phyloP scores from a whole-genome alignment of 23 tunicate genomes.

The Halocynthia aurantium region DNA sequence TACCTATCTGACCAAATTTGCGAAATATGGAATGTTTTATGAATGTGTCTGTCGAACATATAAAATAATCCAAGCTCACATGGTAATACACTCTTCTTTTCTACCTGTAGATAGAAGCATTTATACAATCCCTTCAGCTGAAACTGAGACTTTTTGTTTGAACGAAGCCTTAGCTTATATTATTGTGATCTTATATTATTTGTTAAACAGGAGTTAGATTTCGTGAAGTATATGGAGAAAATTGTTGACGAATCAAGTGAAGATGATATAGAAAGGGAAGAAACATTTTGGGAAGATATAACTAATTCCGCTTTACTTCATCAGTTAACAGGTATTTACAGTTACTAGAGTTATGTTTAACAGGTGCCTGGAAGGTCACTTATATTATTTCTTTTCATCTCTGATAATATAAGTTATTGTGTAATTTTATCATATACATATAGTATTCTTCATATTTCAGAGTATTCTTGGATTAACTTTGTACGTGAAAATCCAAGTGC shows the following conservation, averaged over 20 bases:
- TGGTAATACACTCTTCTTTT: too few species aligned
- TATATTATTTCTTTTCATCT: too few species aligned
- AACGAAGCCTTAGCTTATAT: background rate
- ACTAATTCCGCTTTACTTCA: slow-evolving; percentile 38
- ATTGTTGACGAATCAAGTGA: background rate
- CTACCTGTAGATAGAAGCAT: too few species aligned
- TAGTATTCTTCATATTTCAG: slow-evolving; percentile 20
- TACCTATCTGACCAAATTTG: too few species aligned
- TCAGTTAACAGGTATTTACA: slow-evolving; percentile 37
- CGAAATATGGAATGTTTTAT: too few species aligned
- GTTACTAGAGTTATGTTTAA: background rate
- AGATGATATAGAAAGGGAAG: background rate
- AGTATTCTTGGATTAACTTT: slow-evolving; percentile 47
- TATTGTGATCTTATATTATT: background rate
- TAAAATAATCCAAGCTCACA: too few species aligned
- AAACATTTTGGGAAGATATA: slow-evolving; percentile 48
- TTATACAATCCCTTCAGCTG: too few species aligned
- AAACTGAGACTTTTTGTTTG: too few species aligned
- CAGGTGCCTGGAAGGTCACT: too few species aligned
- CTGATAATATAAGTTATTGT: too few species aligned
- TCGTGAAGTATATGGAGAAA: slow-evolving; percentile 32
- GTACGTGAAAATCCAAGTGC: slow-evolving; percentile 42
- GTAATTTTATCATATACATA: background rate
- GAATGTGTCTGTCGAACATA: too few species aligned
- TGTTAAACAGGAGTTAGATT: slow-evolving; percentile 33